A percentile compares a stretch with the other conserved stretches of the same genome.
These are phyloP conservation scores for Spheniscus mendiculus DNA, from an alignment of 2,113 vertebrate genomes.

Conservation along the genomic window DNA sequence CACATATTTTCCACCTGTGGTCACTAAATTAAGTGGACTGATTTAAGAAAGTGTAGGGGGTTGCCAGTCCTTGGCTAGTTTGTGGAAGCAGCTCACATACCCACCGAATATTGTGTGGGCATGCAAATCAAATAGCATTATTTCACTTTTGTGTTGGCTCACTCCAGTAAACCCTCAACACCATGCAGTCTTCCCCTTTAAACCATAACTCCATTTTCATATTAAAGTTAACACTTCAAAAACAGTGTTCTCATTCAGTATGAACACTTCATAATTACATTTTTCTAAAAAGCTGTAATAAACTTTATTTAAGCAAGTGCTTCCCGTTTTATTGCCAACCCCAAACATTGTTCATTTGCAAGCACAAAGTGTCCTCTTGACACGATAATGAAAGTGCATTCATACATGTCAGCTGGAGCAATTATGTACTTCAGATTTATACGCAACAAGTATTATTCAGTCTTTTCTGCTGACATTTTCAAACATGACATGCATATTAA, in stretches of 20 bases:
- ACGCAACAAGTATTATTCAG: slow-evolving; percentile 68
- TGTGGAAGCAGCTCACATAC: not conserved
- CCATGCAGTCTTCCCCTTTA: not conserved
- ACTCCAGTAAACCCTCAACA: not conserved
- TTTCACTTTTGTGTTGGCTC: not conserved
- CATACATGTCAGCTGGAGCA: slow-evolving; percentile 80
- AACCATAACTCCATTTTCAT: slow-evolving; percentile 46
- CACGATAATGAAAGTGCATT: slow-evolving; percentile 82
- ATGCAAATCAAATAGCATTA: not conserved
- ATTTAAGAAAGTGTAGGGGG: not conserved
- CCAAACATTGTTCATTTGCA: slow-evolving; percentile 76
- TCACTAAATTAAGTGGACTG: not conserved
- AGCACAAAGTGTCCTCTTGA: slow-evolving; percentile 81
- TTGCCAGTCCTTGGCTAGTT: not conserved
- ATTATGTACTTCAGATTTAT: slow-evolving; percentile 79
- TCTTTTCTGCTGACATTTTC: slow-evolving; percentile 78
- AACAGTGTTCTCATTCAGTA: slow-evolving; percentile 62
- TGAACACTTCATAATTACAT: slow-evolving; percentile 75
- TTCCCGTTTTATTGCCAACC: slow-evolving; percentile 74
- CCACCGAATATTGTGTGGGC: not conserved
- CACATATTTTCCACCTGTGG: not conserved
- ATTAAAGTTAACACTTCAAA: slow-evolving; percentile 66
- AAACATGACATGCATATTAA: slow-evolving; percentile 76
- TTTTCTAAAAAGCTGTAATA: slow-evolving; percentile 78
- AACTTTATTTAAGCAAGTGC: slow-evolving; percentile 76